These are phyloP conservation scores for Mythimna pallens DNA, from an alignment of 2,888 invertebrate species.

Conservation along the genomic window DNA sequence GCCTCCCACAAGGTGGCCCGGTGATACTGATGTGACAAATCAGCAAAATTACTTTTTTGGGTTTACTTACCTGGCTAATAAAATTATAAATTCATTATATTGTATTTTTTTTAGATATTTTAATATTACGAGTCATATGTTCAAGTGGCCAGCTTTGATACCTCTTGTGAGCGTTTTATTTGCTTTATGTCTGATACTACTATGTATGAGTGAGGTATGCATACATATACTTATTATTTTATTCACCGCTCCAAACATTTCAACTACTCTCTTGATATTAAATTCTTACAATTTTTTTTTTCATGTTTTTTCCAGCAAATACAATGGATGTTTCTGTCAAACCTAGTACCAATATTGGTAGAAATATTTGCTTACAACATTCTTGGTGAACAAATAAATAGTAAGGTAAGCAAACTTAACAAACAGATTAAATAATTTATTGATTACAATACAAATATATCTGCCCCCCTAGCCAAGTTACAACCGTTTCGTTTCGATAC, in stretches of 20 bases:
- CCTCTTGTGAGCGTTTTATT: conserved; percentile 72
- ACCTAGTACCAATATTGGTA: conserved; percentile 73
- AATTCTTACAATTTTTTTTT: neutral
- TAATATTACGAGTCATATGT: conserved; percentile 71
- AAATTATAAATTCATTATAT: neutral
- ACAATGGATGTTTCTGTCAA: conserved; percentile 74
- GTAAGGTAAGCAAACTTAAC: conserved; percentile 71
- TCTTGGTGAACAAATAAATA: conserved; percentile 82
- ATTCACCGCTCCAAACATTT: no score
- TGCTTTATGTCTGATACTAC: conserved; percentile 72
- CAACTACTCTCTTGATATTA: neutral
- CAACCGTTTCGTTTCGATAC: no score
- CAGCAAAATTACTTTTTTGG: neutral
- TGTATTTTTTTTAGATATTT: conserved; percentile 72
- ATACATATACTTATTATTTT: no score
- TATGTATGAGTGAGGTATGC: conserved; percentile 77
- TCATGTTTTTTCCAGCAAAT: conserved; percentile 69
- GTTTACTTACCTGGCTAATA: neutral
- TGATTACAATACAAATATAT: no score
- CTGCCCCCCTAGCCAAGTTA: no score
- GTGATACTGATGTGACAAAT: neutral
- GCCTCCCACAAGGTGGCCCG: no score
- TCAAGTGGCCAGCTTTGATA: conserved; percentile 77
- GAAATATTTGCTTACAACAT: conserved; percentile 79
- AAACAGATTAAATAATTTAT: no score